Evolutionary conservation across 2,888 invertebrate species (phyloP).

Genomic region (Scelioninae gen. 2): DNA sequence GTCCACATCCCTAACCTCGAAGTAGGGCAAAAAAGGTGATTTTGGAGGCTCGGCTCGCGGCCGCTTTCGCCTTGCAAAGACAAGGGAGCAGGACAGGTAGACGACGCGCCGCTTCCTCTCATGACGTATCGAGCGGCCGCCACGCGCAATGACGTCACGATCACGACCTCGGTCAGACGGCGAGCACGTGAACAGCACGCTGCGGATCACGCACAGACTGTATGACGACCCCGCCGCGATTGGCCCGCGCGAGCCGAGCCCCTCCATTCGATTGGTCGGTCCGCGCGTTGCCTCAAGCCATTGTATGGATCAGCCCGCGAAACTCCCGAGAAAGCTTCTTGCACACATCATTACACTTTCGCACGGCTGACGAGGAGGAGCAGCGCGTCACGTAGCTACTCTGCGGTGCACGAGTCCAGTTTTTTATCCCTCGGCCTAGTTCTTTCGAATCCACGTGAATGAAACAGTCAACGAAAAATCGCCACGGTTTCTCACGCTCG

Average conservation of each 20-base stretch:
- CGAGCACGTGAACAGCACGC: conserved; percentile 91
- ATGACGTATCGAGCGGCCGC: conserved; percentile 78
- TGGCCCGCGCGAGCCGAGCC: conserved; percentile 83
- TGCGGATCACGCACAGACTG: conserved; percentile 84
- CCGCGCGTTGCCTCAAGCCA: conserved; percentile 73
- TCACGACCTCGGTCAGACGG: conserved; percentile 84
- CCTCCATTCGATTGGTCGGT: conserved; percentile 80
- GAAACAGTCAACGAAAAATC: background rate
- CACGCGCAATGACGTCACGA: conserved; percentile 78
- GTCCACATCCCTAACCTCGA: too few species aligned
- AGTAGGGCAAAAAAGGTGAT: conserved; percentile 27
- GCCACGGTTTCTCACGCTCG: background rate
- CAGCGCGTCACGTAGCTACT: conserved; percentile 49
- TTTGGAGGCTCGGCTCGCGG: conserved; percentile 37
- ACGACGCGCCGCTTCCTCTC: conserved; percentile 58
- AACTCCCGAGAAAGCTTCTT: conserved; percentile 68
- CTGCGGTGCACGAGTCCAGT: conserved; percentile 2
- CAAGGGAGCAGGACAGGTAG: too few species aligned
- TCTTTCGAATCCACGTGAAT: background rate
- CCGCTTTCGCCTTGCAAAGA: conserved; percentile 4
- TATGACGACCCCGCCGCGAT: conserved; percentile 81
- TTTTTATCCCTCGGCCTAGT: background rate
- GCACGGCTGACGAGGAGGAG: conserved; percentile 62
- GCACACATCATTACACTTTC: conserved; percentile 67
- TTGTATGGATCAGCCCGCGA: conserved; percentile 74